phyloP scores from a whole-genome alignment of 1,140 invertebrate genomes.

The Polypedilum pembai region DNA sequence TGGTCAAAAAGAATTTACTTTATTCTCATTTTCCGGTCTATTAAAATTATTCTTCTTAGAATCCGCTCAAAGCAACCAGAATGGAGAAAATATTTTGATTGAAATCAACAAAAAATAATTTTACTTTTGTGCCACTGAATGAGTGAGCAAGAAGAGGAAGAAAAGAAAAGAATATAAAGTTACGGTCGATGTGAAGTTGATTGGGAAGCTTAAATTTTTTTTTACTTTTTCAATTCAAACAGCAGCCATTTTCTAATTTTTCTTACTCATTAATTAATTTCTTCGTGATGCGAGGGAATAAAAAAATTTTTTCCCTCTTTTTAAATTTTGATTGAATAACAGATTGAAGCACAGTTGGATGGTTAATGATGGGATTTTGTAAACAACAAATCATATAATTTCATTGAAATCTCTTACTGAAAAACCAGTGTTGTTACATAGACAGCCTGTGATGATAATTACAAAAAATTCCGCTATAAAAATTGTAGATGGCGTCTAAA shows the following conservation, averaged over 20 bases:
- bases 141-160: neutral
- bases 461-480: too few species aligned
- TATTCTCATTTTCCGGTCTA: too few species aligned
- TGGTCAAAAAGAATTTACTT: too few species aligned
- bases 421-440: too few species aligned
- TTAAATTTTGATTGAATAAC: neutral
- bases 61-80: neutral
- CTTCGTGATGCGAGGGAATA: neutral
- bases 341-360: neutral
- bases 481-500: too few species aligned
- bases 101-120: neutral
- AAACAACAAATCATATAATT: too few species aligned
- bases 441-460: too few species aligned
- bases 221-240: neutral
- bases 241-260: conserved; percentile 21
- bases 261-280: conserved; percentile 4
- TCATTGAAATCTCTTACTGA: too few species aligned
- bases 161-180: neutral
- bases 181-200: conserved; percentile 2
- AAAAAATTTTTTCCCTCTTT: neutral
- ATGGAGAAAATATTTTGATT: neutral
- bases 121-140: neutral
- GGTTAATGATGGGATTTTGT: too few species aligned
- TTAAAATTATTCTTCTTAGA: neutral
- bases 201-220: conserved; percentile 21